A percentile compares a stretch with the other conserved stretches of the same genome.
Evolutionary conservation across 2,113 vertebrate species (phyloP).

Genomic region (Embiotoca jacksoni): DNA sequence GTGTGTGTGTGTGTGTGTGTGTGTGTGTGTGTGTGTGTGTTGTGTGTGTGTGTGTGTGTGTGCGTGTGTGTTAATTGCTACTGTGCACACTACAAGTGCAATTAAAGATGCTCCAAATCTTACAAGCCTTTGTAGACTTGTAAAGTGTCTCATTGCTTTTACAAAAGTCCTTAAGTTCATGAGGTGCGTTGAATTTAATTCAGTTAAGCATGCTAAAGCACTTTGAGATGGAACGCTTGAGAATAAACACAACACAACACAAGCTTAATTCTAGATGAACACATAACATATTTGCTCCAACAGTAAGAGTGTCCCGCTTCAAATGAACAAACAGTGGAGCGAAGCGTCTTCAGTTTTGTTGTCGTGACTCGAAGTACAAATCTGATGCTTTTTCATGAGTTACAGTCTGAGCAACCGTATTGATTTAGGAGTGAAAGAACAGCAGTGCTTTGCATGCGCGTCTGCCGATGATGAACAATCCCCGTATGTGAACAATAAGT

Average conservation of each 20-base stretch:
- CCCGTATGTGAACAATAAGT: constrained; percentile 15
- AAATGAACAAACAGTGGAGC: neutral
- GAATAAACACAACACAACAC: neutral
- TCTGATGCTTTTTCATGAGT: neutral
- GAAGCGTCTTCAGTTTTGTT: neutral
- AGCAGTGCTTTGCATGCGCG: neutral
- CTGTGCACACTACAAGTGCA: neutral
- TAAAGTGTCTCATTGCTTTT: constrained; percentile 14
- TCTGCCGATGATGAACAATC: constrained; percentile 2
- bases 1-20: too few relatives aligned
- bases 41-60: too few relatives aligned
- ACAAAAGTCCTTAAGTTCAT: constrained; percentile 15
- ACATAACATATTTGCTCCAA: neutral
- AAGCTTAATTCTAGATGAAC: neutral
- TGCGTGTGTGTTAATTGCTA: neutral
- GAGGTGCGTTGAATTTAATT: neutral
- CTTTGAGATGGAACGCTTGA: neutral
- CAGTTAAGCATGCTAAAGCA: constrained; percentile 5
- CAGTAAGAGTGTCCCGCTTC: too few relatives aligned
- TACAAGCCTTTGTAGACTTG: neutral
- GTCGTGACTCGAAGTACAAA: neutral
- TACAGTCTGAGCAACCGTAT: neutral
- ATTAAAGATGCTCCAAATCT: constrained; percentile 24
- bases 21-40: neutral
- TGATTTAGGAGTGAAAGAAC: neutral